phyloP scores from a whole-genome alignment of 2,888 invertebrate genomes.

The Tetragonisca angustula region DNA sequence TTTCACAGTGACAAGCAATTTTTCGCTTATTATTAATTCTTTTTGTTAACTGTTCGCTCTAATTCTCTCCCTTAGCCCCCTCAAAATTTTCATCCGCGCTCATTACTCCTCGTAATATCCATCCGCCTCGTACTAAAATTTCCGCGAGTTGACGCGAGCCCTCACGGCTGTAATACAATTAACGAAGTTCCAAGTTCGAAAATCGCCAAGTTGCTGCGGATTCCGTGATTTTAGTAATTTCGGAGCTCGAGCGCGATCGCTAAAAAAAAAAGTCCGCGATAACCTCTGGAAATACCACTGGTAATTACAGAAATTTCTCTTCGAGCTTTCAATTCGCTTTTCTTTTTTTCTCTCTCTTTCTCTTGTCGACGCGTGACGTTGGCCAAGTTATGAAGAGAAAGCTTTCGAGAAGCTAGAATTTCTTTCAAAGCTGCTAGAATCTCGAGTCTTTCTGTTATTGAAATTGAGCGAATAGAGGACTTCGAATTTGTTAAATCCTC shows the following conservation, averaged over 20 bases:
- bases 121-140: not conserved
- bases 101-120: not conserved
- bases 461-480: not conserved
- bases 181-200: slow-evolving; percentile 15
- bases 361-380: no score
- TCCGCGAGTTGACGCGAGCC: slow-evolving; percentile 1
- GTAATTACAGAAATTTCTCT: no score
- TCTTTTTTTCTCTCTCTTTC: not conserved
- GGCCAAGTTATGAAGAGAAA: not conserved
- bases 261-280: not conserved
- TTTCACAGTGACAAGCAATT: not conserved
- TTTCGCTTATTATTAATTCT: no score
- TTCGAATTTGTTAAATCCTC: not conserved
- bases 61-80: no score
- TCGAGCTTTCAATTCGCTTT: not conserved
- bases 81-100: not conserved
- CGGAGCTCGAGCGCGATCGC: not conserved
- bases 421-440: no score
- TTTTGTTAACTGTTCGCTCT: no score
- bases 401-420: no score
- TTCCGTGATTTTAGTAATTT: slow-evolving; percentile 3
- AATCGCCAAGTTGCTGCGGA: not conserved
- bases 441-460: not conserved
- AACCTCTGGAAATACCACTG: no score
- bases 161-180: slow-evolving; percentile 1